Conservation (phyloP, 2,113 vertebrate species). For the Rhinogobius similis region DNA sequence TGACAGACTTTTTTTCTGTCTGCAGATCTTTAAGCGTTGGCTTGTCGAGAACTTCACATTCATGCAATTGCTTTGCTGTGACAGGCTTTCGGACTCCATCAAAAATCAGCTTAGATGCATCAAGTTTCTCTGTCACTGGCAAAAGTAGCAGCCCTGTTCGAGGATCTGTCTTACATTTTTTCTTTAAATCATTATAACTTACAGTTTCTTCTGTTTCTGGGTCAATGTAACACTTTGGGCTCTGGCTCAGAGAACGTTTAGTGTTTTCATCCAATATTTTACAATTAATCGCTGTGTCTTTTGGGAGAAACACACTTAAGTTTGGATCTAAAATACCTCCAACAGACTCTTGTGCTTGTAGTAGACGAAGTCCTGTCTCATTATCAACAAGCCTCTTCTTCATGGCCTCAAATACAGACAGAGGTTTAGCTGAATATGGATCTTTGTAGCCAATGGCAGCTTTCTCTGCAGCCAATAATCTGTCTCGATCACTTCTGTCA, state of each 20-base stretch:
- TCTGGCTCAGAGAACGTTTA: not conserved
- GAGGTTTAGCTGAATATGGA: not conserved
- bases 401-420: not conserved
- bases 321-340: constrained; percentile 10
- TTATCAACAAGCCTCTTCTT: not conserved
- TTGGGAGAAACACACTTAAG: not conserved
- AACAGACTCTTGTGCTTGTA: constrained; percentile 3
- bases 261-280: not conserved
- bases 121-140: not conserved
- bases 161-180: not conserved
- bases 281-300: not conserved
- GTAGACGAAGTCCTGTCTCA: constrained; percentile 6
- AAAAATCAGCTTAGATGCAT: not conserved
- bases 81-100: not conserved
- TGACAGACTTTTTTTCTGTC: not conserved
- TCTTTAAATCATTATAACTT: constrained; percentile 2
- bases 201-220: not conserved
- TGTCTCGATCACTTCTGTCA: constrained; percentile 77
- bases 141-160: not conserved
- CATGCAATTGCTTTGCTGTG: not conserved
- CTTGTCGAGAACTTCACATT: not conserved
- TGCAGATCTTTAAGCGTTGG: not conserved
- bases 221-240: constrained; percentile 6
- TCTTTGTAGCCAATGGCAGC: constrained; percentile 3
- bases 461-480: not conserved